Evolutionary conservation across 2,113 vertebrate species (phyloP).

Genomic region (Pseudonaja textilis): DNA sequence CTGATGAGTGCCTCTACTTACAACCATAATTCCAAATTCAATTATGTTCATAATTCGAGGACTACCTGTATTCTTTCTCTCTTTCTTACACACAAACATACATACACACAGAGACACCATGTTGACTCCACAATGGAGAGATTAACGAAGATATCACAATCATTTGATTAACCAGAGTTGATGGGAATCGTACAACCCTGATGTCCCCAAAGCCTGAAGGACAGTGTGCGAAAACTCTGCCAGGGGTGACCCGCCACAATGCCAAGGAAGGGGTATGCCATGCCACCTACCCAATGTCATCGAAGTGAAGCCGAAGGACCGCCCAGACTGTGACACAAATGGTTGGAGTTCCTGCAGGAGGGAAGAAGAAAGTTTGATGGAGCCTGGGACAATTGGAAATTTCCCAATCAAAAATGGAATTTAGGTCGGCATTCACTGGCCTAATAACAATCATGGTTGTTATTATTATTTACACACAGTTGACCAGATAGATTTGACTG

Average conservation of each 20-base stretch:
- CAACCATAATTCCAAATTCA: neutral
- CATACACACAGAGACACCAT: neutral
- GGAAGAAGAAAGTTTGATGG: neutral
- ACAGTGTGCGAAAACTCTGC: neutral
- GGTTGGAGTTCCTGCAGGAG: constrained; percentile 87
- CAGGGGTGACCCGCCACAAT: too few relatives aligned
- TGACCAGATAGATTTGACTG: neutral
- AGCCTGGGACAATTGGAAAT: neutral
- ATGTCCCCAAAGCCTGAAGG: neutral
- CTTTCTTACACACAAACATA: neutral
- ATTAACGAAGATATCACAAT: neutral
- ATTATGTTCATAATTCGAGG: neutral
- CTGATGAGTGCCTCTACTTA: neutral
- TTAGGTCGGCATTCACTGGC: neutral
- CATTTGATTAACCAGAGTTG: neutral
- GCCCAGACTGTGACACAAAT: constrained; percentile 96
- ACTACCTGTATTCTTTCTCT: neutral
- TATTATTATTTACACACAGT: neutral
- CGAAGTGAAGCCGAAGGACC: constrained; percentile 88
- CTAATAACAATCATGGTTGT: neutral
- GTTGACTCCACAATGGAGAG: neutral
- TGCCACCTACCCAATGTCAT: constrained; percentile 83
- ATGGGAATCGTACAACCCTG: neutral
- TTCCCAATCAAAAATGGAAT: neutral
- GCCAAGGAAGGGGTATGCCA: rapidly evolving